Base-by-base conservation (phyloP, 2,113 vertebrate species). In the Coreoperca whiteheadi region DNA sequence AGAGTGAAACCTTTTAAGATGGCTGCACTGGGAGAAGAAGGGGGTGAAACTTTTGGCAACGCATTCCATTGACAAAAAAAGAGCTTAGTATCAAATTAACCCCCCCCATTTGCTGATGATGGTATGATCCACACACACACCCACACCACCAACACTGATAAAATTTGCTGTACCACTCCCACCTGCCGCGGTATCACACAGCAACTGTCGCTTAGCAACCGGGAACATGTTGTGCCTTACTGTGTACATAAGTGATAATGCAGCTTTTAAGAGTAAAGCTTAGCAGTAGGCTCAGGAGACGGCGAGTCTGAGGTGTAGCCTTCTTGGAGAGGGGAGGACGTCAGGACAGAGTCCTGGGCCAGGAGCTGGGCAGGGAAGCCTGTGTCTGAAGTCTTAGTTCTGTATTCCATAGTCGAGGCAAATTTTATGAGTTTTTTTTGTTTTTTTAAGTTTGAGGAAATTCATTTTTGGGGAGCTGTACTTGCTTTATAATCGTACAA, bases 191-290 rank as follows among this genome's bases (percentile, higher is more conserved):
- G 95, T 95, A 95, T 93, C 95, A 34, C 94, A 79, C 82, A 6
- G 97, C 95, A 96, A 96, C 96, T 15, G 95, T 97, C 88, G 94
- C 97, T 91, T 96, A 93, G 97, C 96, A 97, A 98, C 96, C 80
- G 48, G 80, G 85, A 88, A 72, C 90, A 93, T 90, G 91, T 92
- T 92, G 91, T 91, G 85, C 63, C 88, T 25, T 1, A 2, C 71
- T 86, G 87, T 89, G 87, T 81, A 78, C 84, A 86, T 65, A 61
- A n/a, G 84, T 81, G 87, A 88, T 77, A 65, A 84, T 82, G 86
- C 82, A 85, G 89, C 87, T 92, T 89, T 86, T 79, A 81, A 61
- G 51, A 74, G 79, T 8, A 46, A 54, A 77, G 74, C 79, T 63
- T 1, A 54, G 69, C 68, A 25, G 32, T n/a, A 75, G 81, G 61